phyloP scores from a whole-genome alignment of 2,113 vertebrate species.

The Vireo altiloquus region DNA sequence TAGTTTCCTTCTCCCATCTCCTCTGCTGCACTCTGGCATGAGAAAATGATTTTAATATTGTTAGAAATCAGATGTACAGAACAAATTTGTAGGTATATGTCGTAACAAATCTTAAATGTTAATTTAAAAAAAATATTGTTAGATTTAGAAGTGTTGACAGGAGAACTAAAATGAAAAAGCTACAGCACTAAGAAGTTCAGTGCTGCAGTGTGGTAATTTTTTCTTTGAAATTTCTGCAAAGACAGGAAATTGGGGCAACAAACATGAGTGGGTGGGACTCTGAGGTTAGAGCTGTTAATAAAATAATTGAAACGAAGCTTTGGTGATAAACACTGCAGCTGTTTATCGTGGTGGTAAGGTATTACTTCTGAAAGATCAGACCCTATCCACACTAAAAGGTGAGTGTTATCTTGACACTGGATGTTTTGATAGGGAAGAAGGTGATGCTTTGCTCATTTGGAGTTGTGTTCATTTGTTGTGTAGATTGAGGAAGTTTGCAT shows the following conservation, averaged over 20 bases:
- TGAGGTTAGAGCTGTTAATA: conserved; percentile 78
- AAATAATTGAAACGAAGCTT: conserved; percentile 61
- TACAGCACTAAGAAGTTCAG: conserved; percentile 54
- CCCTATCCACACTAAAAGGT: conserved; percentile 41
- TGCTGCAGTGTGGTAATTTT: conserved; percentile 74
- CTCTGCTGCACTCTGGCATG: not conserved
- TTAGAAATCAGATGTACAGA: not conserved
- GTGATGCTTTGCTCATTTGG: not conserved
- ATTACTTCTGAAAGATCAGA: conserved; percentile 23
- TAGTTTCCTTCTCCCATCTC: not conserved
- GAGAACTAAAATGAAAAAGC: conserved; percentile 46
- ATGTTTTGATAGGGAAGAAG: not conserved
- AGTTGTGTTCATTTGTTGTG: not conserved
- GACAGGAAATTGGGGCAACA: conserved; percentile 79
- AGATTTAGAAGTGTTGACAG: conserved; percentile 5
- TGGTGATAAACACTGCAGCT: conserved; percentile 43
- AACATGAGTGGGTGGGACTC: conserved; percentile 72
- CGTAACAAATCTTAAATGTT: not conserved
- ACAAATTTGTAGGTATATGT: not conserved
- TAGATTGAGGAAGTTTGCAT: conserved; percentile 4
- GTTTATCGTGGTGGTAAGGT: not conserved
- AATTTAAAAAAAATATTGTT: not conserved
- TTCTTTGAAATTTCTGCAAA: conserved; percentile 78
- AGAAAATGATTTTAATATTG: not conserved
- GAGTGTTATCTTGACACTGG: conserved; percentile 53